A percentile compares a stretch with the other conserved stretches of the same genome.
Conservation (phyloP, 2,113 vertebrate genomes). For the Alouatta palliata region DNA sequence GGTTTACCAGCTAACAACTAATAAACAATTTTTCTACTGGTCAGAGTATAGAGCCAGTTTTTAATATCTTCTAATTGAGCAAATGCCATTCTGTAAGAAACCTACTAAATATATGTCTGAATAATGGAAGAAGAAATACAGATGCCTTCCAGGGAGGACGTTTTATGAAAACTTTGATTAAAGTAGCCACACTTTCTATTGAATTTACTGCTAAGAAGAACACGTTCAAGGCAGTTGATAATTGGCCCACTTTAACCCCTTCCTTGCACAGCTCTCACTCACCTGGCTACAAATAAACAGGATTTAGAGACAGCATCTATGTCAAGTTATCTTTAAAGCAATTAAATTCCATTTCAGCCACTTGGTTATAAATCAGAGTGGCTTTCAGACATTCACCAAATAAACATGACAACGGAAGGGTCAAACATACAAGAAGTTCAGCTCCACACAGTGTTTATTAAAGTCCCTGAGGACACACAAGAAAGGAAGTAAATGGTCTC, state of each 20-base stretch:
- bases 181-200: not conserved
- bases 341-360: not conserved
- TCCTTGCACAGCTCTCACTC: not conserved
- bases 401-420: not conserved
- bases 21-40: not conserved
- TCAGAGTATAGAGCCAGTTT: not conserved
- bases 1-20: not conserved
- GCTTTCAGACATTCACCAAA: not conserved
- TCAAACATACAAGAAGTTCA: accelerated
- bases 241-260: not conserved
- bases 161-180: not conserved
- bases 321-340: not conserved
- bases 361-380: not conserved
- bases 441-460: not conserved
- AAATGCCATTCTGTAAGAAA: not conserved
- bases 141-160: not conserved
- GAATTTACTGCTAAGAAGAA: not conserved
- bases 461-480: not conserved
- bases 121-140: not conserved
- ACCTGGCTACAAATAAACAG: not conserved
- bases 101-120: not conserved
- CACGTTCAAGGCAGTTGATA: not conserved
- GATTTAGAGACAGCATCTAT: not conserved
- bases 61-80: not conserved
- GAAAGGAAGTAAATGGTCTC: not conserved